These are phyloP conservation scores for Reinhardtius hippoglossoides DNA, from an alignment of 2,113 vertebrate species.

Conservation along the genomic window DNA sequence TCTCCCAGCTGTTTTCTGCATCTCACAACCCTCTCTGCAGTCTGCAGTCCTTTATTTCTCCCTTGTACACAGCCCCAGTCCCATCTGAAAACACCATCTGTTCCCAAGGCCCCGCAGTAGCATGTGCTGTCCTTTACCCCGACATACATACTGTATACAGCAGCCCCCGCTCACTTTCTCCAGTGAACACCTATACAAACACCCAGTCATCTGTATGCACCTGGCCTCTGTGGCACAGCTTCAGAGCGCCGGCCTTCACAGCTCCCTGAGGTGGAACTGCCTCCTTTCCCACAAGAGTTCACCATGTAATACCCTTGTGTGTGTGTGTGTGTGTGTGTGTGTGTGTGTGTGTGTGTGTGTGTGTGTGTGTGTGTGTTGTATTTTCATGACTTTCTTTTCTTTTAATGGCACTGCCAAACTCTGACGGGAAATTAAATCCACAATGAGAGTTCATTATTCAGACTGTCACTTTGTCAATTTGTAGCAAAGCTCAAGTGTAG, in stretches of 20 bases:
- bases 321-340: background rate
- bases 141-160: conserved; percentile 25
- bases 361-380: conserved; percentile 9
- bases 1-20: too few species aligned
- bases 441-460: too few species aligned
- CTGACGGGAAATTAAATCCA: too few species aligned
- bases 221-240: conserved; percentile 5
- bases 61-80: background rate
- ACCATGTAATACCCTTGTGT: background rate
- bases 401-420: conserved; percentile 3
- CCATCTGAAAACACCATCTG: conserved; percentile 46
- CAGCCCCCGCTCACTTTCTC: background rate
- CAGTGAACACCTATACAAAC: background rate
- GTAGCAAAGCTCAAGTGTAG: too few species aligned
- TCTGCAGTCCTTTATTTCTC: background rate
- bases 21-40: background rate
- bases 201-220: conserved; percentile 59
- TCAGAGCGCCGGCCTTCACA: conserved; percentile 60
- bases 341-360: too few species aligned
- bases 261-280: conserved; percentile 71
- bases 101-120: background rate
- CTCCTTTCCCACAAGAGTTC: conserved; percentile 45
- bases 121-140: conserved; percentile 26
- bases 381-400: conserved; percentile 21
- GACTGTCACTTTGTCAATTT: too few species aligned